Conservation (phyloP, 2,888 invertebrate species). For the Parnassius smintheus region DNA sequence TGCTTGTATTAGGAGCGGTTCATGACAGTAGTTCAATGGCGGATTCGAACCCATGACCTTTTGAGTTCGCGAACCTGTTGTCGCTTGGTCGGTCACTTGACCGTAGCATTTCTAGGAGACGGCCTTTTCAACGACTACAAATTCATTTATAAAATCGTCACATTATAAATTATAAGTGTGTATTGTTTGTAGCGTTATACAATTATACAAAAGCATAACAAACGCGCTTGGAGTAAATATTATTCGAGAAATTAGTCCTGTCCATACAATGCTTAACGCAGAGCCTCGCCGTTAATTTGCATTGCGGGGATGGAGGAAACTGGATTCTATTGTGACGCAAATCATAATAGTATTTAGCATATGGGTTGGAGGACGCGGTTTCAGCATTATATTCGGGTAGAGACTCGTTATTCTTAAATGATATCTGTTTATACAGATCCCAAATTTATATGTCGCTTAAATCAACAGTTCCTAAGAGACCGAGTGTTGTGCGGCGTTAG, state of each 20-base stretch:
- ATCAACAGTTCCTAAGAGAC: not conserved
- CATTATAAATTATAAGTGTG: not conserved
- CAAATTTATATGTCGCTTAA: constrained; percentile 6
- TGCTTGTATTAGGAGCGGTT: too few species aligned
- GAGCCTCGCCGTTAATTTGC: constrained; percentile 17
- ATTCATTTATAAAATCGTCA: too few species aligned
- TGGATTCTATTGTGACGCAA: constrained; percentile 23
- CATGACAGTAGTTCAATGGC: too few species aligned
- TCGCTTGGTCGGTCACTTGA: too few species aligned
- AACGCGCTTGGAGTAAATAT: constrained; percentile 8
- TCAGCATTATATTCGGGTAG: constrained; percentile 7
- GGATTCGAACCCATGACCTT: too few species aligned
- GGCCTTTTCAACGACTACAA: too few species aligned
- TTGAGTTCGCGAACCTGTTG: too few species aligned
- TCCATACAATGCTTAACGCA: constrained; percentile 1
- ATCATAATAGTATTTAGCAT: constrained; percentile 23
- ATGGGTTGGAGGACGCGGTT: constrained; percentile 1
- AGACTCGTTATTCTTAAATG: constrained; percentile 17
- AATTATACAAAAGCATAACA: not conserved
- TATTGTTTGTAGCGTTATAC: not conserved
- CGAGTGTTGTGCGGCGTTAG: too few species aligned
- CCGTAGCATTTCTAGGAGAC: too few species aligned
- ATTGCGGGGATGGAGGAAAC: constrained; percentile 12
- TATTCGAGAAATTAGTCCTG: constrained; percentile 11
- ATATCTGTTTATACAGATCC: constrained; percentile 23